Evolutionary conservation across 2,797 vertebrate genomes (phyloP).

Genomic region (Sebastes itinus): DNA sequence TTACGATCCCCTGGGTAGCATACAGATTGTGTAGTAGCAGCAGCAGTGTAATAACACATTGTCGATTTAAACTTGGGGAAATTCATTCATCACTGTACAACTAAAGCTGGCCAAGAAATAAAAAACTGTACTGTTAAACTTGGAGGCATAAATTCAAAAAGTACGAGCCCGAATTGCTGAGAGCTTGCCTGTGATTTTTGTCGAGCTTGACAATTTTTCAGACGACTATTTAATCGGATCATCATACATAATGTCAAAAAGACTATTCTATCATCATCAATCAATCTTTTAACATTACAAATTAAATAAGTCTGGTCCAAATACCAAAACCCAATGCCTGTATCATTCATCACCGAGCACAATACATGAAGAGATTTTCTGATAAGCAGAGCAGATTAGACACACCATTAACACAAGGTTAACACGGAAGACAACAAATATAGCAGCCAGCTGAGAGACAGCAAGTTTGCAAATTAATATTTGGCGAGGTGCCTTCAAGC

Average conservation of each 20-base stretch:
- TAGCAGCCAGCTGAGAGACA: constrained; percentile 23
- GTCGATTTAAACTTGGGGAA: constrained; percentile 62
- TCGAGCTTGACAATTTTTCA: neutral
- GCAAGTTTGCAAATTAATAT: constrained; percentile 32
- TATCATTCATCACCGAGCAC: neutral
- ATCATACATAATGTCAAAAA: neutral
- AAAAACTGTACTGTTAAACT: constrained; percentile 13
- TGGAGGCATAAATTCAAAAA: constrained; percentile 14
- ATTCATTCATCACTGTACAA: constrained; percentile 54
- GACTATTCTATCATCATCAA: neutral
- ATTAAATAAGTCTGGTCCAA: neutral
- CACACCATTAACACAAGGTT: constrained; percentile 25
- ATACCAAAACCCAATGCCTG: neutral
- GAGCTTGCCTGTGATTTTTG: neutral
- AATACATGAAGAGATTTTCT: neutral
- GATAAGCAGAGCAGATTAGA: constrained; percentile 1
- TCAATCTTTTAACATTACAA: neutral
- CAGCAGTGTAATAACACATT: constrained; percentile 60
- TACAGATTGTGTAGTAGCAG: constrained; percentile 57
- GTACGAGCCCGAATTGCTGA: neutral
- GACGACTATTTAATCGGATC: neutral
- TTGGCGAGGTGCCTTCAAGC: constrained; percentile 16
- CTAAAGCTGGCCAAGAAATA: constrained; percentile 22
- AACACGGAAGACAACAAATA: constrained; percentile 25
- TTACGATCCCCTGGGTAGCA: constrained; percentile 54